Evolutionary conservation across 2,888 invertebrate genomes (phyloP), one percentile per base, ranked within the genome.

Genomic region (Beris morrisii): DNA sequence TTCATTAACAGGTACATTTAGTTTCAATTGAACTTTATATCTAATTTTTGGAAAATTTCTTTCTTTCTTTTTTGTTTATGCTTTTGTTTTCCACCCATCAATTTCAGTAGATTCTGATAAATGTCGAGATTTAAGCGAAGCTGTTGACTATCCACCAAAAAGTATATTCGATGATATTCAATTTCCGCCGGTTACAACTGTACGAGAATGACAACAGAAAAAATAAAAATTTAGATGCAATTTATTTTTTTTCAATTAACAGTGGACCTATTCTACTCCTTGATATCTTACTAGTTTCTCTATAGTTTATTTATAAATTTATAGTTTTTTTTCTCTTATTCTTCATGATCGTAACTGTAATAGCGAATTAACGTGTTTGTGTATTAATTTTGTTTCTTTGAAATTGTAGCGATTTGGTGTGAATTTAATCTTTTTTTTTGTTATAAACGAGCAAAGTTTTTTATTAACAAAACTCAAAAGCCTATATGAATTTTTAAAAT

Each of bases 1-100:
- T 84, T 83, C 85, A 84, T 89, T 93, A 89, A 89, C 93, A 91
- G 93, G 93, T 93, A 89, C 58, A 32, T 55, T 73, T 71, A 69
- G 6, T 48, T 48, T 12, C 2, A 13, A 13, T 31, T 48, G 13
- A 32, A 44, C 3, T 48, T 28, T 32, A 31, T 48, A 57, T 68
- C 30, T 64, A 15, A 54, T 12, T 58, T 6, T 38, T 13, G 32
- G 15, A 28, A 64, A 53, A 31, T 28, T 22, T 53, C 43, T 28
- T 30, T 9, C 4, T 53, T 53, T 31, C 11, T 53, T 52, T 46
- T 45, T 22, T 22, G 22, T 7, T 53, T 43, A 4, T 50, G 44
- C 5, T 22, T 38, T 38, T 38, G 1, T 38, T 38, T 9, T 38
- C 38, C 38, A 1, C 38, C 12, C 45, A 48, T 67, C 63, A 22